These are phyloP conservation scores for Lepidostoma basale DNA, from an alignment of 1,140 invertebrate genomes.

Conservation along the genomic window DNA sequence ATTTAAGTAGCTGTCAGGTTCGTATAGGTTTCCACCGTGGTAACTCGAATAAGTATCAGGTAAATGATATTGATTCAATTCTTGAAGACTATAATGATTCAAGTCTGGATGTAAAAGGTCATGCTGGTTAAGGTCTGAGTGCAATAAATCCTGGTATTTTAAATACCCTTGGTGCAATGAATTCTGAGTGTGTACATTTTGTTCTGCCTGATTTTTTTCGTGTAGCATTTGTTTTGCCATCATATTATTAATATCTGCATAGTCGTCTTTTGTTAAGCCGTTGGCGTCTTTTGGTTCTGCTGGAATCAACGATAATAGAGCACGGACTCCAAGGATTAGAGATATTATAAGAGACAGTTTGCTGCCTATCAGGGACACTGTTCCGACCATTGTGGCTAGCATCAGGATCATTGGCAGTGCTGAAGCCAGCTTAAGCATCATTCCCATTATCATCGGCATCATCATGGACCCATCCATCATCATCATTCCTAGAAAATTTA, in stretches of 20 bases:
- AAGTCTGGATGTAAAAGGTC: no score
- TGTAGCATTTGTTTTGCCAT: constrained; percentile 16
- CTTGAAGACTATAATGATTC: no score
- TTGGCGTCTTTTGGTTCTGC: background rate
- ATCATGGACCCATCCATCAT: constrained; percentile 40
- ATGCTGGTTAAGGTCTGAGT: no score
- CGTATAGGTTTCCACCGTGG: no score
- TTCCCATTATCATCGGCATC: constrained; percentile 50
- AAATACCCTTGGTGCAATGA: no score
- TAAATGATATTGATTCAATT: no score
- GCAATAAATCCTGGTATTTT: no score
- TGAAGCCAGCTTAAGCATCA: constrained; percentile 50
- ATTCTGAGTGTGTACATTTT: no score
- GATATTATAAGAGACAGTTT: constrained; percentile 46
- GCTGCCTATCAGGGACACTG: constrained; percentile 47
- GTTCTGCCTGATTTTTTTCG: no score
- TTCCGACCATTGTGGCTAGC: constrained; percentile 49
- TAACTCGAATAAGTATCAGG: no score
- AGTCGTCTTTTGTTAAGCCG: constrained; percentile 4
- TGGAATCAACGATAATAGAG: constrained; percentile 27
- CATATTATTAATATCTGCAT: constrained; percentile 5
- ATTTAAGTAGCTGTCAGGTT: constrained; percentile 12
- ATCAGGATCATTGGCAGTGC: constrained; percentile 50
- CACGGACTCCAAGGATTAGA: constrained; percentile 22
- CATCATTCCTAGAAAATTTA: constrained; percentile 25